A percentile compares a stretch with the other conserved stretches of the same genome.
Conservation (phyloP, 2,113 vertebrate species). For the Otocyon megalotis region DNA sequence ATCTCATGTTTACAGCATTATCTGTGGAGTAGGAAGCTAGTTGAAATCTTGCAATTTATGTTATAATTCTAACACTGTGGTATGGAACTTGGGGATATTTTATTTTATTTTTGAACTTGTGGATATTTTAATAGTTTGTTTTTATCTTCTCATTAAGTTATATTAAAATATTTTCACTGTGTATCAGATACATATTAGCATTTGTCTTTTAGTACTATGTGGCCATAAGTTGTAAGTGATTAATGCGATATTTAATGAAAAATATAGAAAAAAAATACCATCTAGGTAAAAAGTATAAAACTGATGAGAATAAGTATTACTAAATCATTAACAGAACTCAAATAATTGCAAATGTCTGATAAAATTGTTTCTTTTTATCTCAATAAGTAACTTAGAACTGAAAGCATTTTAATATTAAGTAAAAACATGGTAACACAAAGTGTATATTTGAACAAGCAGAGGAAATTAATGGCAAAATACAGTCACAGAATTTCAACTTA, state of each 20-base stretch:
- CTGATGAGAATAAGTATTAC: neutral
- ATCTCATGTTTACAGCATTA: neutral
- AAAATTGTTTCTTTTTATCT: neutral
- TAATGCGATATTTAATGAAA: conserved; percentile 79
- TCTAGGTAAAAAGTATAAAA: conserved; percentile 63
- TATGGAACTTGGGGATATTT: neutral
- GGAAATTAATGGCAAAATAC: neutral
- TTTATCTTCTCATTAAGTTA: neutral
- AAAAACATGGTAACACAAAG: neutral
- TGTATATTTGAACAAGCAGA: neutral
- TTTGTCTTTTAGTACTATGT: conserved; percentile 73
- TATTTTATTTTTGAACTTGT: neutral
- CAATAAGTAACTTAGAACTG: neutral
- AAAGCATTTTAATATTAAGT: neutral
- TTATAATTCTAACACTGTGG: neutral
- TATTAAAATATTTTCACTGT: neutral
- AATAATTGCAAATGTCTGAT: conserved; percentile 63
- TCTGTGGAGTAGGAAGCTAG: neutral
- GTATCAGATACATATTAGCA: neutral
- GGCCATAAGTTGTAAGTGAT: conserved; percentile 73
- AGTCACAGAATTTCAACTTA: conserved; percentile 25
- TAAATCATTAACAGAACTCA: conserved; percentile 60
- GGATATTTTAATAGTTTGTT: neutral
- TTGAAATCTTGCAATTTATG: neutral
- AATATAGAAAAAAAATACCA: conserved; percentile 75